Evolutionary conservation across 2,113 vertebrate genomes (phyloP), one percentile per base, ranked within the genome.

Genomic region (zebrafish (Danio rerio)): DNA sequence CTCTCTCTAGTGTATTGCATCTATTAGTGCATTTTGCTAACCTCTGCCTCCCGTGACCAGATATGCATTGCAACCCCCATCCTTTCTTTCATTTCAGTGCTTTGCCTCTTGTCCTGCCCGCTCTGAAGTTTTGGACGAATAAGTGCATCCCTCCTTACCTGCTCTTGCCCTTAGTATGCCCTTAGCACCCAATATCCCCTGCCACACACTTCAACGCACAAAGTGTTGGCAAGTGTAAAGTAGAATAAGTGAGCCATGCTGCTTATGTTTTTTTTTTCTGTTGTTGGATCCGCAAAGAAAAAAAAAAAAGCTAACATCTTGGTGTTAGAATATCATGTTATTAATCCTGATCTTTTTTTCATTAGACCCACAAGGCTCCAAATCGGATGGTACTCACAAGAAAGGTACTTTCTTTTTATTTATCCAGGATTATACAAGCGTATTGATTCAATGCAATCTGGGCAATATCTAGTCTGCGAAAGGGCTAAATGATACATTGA

Each of bases 281-380:
- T 84, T 82, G 88, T 92, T 93, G 90, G 94, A 93, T 92, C 90
- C 90, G 92, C 89, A 88, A 81, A 88, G 10, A 88, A 86, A 91
- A 84, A 91, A 91, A 92, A 90, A 92, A 91, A 91, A 80, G 45
- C 59, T 90, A 69, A 5, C 84, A 84, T 80, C 88, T 75, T 95
- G 90, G 86, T 94, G 89, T 90, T 91, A 93, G 92, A 91, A 88
- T 91, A 87, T 92, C 87, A 89, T 93, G 92, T 94, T 92, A 93
- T 94, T 95, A 95, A 95, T 95, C 92, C 90, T 94, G 85, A 93
- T 94, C 92, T 93, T 93, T 92, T 93, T 92, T 94, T 92, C 90
- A 93, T 95, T 93, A 95, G 94, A 94, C 92, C 92, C 94, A 92
- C 93, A 95, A 91, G 93, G 93, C 92, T 90, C 93, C 93, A 95